Conservation (phyloP, 2,888 invertebrate species). For the Agonum fuliginosum region DNA sequence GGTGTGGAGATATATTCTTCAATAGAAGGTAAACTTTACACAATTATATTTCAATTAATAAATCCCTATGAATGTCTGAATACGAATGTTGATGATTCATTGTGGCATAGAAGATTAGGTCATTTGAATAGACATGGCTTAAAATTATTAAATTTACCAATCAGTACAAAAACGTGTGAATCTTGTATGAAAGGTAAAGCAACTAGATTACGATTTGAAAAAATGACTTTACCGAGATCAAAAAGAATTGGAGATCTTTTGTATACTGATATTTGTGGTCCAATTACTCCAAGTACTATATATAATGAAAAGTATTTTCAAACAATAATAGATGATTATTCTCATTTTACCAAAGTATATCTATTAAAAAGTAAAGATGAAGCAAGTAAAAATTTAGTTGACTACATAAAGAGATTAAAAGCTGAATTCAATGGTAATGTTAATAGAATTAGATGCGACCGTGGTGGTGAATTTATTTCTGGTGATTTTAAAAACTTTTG, state of each 20-base stretch:
- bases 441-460: conserved; percentile 6
- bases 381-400: conserved; percentile 51
- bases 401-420: conserved; percentile 43
- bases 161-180: not conserved
- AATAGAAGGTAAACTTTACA: too few species aligned
- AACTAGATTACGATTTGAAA: not conserved
- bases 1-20: too few species aligned
- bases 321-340: conserved; percentile 58
- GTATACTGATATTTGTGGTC: conserved; percentile 58
- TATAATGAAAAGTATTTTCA: conserved; percentile 54
- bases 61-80: too few species aligned
- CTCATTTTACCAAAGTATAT: conserved; percentile 58
- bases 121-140: not conserved
- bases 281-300: conserved; percentile 1
- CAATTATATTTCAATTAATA: too few species aligned
- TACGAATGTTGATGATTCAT: too few species aligned
- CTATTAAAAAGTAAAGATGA: conserved; percentile 57
- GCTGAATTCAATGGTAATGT: not conserved
- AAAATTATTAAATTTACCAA: not conserved
- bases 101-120: not conserved
- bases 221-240: conserved; percentile 13
- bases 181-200: conserved; percentile 1
- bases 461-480: conserved; percentile 34
- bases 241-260: conserved; percentile 53
- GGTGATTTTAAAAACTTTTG: conserved; percentile 37